These are phyloP conservation scores for Andrena haemorrhoa DNA, from an alignment of 2,888 invertebrate species.

Conservation along the genomic window DNA sequence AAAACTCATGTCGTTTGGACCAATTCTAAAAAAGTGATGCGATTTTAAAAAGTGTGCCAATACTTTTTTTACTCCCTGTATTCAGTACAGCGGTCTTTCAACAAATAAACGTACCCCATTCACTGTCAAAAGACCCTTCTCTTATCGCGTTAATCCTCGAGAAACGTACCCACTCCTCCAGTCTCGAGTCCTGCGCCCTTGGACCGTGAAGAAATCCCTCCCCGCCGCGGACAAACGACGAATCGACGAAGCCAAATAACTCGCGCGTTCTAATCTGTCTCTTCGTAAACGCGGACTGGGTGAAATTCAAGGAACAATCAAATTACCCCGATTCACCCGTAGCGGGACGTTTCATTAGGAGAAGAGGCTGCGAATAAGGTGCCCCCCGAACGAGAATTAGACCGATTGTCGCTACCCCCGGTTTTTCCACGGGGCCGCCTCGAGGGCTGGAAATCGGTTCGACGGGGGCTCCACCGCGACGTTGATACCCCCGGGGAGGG, in stretches of 20 bases:
- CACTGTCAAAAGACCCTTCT: neutral
- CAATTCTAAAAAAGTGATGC: too few relatives aligned
- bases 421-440: neutral
- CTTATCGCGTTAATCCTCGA: conserved; percentile 43
- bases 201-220: conserved; percentile 37
- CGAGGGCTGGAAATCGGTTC: neutral
- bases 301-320: conserved; percentile 22
- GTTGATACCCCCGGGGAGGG: neutral
- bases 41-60: too few relatives aligned
- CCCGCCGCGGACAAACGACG: neutral
- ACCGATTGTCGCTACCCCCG: neutral
- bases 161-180: conserved; percentile 8
- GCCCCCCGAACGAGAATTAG: neutral
- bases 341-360: conserved; percentile 16
- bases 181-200: conserved; percentile 12
- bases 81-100: conserved; percentile 3
- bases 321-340: neutral
- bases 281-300: conserved; percentile 4
- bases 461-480: neutral
- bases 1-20: too few relatives aligned
- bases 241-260: conserved; percentile 37
- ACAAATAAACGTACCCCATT: neutral
- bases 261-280: conserved; percentile 26
- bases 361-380: neutral
- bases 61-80: too few relatives aligned